Evolutionary conservation across 2,888 invertebrate species (phyloP).

Genomic region (Lasioglossum zephyrum): DNA sequence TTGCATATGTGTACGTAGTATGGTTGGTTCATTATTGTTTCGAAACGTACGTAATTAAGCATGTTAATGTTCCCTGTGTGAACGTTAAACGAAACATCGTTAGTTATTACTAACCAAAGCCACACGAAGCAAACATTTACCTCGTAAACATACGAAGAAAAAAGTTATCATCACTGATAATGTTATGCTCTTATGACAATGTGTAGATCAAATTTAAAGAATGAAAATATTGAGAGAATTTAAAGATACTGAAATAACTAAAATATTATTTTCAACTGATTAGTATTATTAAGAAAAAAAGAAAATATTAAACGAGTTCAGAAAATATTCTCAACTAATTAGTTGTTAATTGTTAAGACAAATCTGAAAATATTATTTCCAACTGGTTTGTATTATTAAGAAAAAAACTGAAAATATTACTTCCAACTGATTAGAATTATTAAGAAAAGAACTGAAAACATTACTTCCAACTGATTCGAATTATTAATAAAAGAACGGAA

Average conservation of each 20-base stretch:
- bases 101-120: not conserved
- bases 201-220: too few species aligned
- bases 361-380: not conserved
- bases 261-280: too few species aligned
- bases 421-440: too few species aligned
- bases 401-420: too few species aligned
- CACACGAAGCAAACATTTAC: not conserved
- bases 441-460: not conserved
- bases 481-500: not conserved
- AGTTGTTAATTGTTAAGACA: too few species aligned
- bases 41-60: not conserved
- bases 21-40: conserved; percentile 6
- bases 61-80: not conserved
- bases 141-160: not conserved
- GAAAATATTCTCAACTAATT: too few species aligned
- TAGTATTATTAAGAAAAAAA: too few species aligned
- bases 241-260: too few species aligned
- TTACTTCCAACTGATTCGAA: not conserved
- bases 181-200: not conserved
- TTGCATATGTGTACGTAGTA: not conserved
- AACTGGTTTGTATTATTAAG: not conserved
- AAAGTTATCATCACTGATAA: not conserved
- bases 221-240: too few species aligned
- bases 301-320: too few species aligned
- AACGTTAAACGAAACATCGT: not conserved